Conservation (phyloP, 2,797 vertebrate genomes). For the Crax fasciolata region DNA sequence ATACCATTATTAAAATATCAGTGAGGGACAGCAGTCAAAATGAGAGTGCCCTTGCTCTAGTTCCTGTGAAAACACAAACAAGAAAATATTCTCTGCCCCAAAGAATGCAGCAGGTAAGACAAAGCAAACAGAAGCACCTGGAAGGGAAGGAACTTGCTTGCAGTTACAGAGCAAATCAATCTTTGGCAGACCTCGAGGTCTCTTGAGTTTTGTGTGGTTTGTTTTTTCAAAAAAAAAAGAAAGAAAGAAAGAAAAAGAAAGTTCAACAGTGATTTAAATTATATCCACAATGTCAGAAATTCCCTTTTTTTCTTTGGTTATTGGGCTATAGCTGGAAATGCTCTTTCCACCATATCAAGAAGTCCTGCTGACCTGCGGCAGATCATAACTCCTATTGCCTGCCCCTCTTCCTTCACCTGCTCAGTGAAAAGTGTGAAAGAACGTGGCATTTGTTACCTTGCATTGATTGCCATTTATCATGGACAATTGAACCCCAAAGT, state of each 20-base stretch:
- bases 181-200: neutral
- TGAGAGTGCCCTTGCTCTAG: neutral
- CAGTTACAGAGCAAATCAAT: neutral
- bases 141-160: constrained; percentile 13
- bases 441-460: neutral
- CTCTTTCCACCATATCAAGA: neutral
- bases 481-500: neutral
- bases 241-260: neutral
- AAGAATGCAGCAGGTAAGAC: neutral
- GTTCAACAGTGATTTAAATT: neutral
- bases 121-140: constrained; percentile 42
- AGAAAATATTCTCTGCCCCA: neutral
- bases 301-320: neutral
- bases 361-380: neutral
- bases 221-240: neutral
- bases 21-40: neutral
- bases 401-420: neutral
- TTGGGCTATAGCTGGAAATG: neutral
- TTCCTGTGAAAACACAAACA: constrained; percentile 32
- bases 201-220: neutral
- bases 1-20: neutral
- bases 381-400: neutral
- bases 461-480: neutral
- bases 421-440: neutral
- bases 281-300: neutral